These are phyloP conservation scores for Amaurobius ferox DNA, from an alignment of 2,888 invertebrate genomes.

Conservation along the genomic window DNA sequence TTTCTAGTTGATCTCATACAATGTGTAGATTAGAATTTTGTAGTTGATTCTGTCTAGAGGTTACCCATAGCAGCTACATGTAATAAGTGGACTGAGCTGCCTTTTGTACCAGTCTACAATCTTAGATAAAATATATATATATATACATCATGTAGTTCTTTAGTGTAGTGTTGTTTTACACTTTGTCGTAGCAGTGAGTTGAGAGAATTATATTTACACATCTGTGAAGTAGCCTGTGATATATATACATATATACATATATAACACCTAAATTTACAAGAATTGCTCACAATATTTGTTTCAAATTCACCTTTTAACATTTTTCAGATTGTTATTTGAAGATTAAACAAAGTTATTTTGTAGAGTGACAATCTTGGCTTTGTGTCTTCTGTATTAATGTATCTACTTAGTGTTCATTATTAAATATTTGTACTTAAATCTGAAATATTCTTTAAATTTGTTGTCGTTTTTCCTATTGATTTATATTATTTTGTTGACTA, in stretches of 20 bases:
- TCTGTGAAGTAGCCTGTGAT: constrained; percentile 73
- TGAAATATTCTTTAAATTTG: constrained; percentile 37
- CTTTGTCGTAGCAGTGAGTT: constrained; percentile 70
- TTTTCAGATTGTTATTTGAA: constrained; percentile 71
- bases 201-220: constrained; percentile 73
- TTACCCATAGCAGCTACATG: constrained; percentile 65
- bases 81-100: constrained; percentile 69
- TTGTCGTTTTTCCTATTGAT: constrained; percentile 29
- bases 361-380: constrained; percentile 71
- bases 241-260: constrained; percentile 72
- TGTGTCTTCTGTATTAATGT: constrained; percentile 68
- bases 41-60: constrained; percentile 64
- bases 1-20: constrained; percentile 70
- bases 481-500: constrained; percentile 60
- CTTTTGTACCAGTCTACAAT: constrained; percentile 71
- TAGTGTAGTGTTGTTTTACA: constrained; percentile 70
- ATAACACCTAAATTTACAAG: constrained; percentile 72
- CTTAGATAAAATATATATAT: constrained; percentile 52
- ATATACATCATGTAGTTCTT: constrained; percentile 70
- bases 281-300: constrained; percentile 72
- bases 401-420: constrained; percentile 72
- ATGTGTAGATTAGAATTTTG: constrained; percentile 67
- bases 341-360: constrained; percentile 66
- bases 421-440: constrained; percentile 71
- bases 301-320: constrained; percentile 70